A percentile compares a stretch with the other conserved stretches of the same genome.
These are phyloP conservation scores for Chrysogorgia sp. DNA, from an alignment of 92 coral and sea anemone species.

Conservation along the genomic window DNA sequence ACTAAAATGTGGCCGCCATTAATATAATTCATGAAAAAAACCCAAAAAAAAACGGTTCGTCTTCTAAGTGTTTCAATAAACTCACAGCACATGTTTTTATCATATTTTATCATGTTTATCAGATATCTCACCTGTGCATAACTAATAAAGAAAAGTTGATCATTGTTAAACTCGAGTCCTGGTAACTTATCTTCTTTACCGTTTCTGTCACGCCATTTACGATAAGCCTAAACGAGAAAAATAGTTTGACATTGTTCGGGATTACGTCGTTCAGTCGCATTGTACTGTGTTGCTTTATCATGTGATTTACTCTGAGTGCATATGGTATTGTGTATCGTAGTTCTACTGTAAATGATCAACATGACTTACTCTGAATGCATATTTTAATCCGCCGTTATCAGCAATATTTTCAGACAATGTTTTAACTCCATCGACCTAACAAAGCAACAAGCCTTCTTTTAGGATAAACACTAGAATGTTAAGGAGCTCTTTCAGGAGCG, in stretches of 20 bases:
- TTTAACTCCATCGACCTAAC: conserved; percentile 9
- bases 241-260: neutral
- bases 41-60: no score
- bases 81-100: no score
- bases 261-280: neutral
- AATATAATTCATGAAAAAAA: no score
- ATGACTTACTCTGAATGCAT: conserved; percentile 14
- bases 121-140: conserved; percentile 10
- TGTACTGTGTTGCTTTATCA: neutral
- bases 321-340: neutral
- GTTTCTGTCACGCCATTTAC: neutral
- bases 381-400: conserved; percentile 17
- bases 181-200: conserved; percentile 26
- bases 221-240: conserved; percentile 3
- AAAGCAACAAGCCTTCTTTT: neutral
- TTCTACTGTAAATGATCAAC: neutral
- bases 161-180: conserved; percentile 8
- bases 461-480: no score
- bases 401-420: conserved; percentile 23
- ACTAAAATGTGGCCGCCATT: no score
- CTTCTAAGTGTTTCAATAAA: no score
- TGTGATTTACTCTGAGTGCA: neutral
- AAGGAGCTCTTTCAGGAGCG: no score
- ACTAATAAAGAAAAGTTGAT: conserved; percentile 23
- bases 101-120: no score